Percentiles rank a stretch among this genome's conserved stretches.
These are phyloP conservation scores for Phycodurus eques DNA, from an alignment of 2,113 vertebrate genomes.

Conservation along the genomic window DNA sequence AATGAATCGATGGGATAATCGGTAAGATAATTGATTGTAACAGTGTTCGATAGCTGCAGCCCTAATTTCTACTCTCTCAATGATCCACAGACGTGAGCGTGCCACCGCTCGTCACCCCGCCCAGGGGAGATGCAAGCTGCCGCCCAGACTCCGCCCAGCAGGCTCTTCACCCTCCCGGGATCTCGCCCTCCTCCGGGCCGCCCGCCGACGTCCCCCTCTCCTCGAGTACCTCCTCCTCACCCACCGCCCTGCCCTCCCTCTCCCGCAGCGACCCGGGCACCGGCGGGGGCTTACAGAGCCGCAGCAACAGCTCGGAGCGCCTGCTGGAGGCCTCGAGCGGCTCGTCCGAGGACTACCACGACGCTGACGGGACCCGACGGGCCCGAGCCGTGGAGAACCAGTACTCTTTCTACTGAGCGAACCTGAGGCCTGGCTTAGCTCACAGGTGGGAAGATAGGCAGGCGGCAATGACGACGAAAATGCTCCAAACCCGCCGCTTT, in stretches of 20 bases:
- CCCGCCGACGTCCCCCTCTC: constrained; percentile 57
- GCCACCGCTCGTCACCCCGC: constrained; percentile 53
- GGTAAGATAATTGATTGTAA: background rate
- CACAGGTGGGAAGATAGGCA: constrained; percentile 19
- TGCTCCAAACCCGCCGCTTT: constrained; percentile 25
- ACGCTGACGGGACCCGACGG: constrained; percentile 81
- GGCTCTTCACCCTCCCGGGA: constrained; percentile 77
- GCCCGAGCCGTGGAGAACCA: constrained; percentile 94
- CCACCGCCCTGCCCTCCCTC: constrained; percentile 63
- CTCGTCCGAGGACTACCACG: constrained; percentile 81
- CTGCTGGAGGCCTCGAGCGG: constrained; percentile 78
- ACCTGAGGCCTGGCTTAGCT: background rate
- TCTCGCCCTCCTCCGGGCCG: constrained; percentile 42
- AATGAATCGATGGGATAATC: background rate
- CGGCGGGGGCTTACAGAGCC: constrained; percentile 73
- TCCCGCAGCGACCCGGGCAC: constrained; percentile 68
- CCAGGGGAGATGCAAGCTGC: constrained; percentile 71
- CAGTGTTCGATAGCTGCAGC: background rate
- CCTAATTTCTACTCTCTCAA: background rate
- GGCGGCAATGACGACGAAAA: constrained; percentile 16
- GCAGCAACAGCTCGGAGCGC: constrained; percentile 85
- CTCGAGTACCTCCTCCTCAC: constrained; percentile 74
- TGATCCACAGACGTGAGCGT: constrained; percentile 68
- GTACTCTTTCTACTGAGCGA: constrained; percentile 92
- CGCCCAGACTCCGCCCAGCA: constrained; percentile 74